These are phyloP conservation scores for Lordiphosa fenestrarum DNA, from an alignment of 2,888 invertebrate genomes.

Conservation along the genomic window DNA sequence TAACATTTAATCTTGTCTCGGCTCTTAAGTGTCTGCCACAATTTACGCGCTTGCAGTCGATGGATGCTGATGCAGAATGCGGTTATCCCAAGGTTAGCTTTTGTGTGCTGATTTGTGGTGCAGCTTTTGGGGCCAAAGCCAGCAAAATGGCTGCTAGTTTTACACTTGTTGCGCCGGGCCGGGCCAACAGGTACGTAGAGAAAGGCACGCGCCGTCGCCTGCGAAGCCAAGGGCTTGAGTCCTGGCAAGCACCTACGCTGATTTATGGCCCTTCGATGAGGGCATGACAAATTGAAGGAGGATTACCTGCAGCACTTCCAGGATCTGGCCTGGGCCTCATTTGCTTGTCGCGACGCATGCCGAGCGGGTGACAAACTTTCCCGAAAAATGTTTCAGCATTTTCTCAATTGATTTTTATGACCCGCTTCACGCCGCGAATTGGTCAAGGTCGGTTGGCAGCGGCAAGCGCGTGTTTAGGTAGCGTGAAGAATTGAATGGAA, in stretches of 20 bases:
- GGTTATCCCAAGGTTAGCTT: conserved; percentile 54
- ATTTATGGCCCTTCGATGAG: conserved; percentile 30
- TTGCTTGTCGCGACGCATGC: conserved; percentile 65
- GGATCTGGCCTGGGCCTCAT: conserved; percentile 35
- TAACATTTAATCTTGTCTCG: conserved; percentile 75
- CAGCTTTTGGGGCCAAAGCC: too few relatives aligned
- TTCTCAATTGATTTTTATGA: conserved; percentile 63
- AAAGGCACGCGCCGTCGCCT: conserved; percentile 64
- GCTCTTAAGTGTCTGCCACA: conserved; percentile 72
- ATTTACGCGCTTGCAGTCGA: conserved; percentile 61
- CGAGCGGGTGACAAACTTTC: conserved; percentile 51
- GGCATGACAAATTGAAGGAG: conserved; percentile 60
- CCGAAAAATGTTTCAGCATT: too few relatives aligned
- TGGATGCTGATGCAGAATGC: conserved; percentile 27
- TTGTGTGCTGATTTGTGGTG: conserved; percentile 48
- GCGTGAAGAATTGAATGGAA: conserved; percentile 56
- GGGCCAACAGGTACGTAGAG: conserved; percentile 53
- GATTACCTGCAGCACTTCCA: conserved; percentile 25
- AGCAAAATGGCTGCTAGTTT: conserved; percentile 59
- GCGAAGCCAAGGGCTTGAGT: too few relatives aligned
- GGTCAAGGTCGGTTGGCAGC: conserved; percentile 53
- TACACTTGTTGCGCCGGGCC: conserved; percentile 57
- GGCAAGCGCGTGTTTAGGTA: conserved; percentile 51
- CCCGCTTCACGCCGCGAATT: conserved; percentile 51
- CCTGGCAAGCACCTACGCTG: conserved; percentile 12